Base-by-base conservation (phyloP, 2,113 vertebrate genomes). In the Gnathonemus echidnorhynchus region DNA sequence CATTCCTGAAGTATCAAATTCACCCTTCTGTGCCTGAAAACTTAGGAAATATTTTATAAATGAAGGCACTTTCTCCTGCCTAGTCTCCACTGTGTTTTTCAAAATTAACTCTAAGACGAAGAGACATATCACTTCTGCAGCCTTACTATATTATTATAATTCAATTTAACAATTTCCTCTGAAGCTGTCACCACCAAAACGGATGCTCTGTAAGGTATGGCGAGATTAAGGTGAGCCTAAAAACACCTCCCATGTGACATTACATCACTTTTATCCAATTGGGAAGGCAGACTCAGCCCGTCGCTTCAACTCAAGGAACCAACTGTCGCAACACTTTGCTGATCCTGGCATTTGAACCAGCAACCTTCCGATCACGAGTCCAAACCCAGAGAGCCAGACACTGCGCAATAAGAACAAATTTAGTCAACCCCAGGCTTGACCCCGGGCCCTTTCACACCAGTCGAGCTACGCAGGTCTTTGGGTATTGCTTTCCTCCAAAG, bases 61-160 rank as follows among this genome's bases (percentile, higher is more conserved):
- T 53, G n/a, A 87, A 39, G 50, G 50, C 27, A 80, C 15, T 39
- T 80, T 80, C 45, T 48, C 42, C 31, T n/a, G 15, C 5, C 52
- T 19, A 88, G 86, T 49, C 62, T 91, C 42, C 49, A 87, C 87
- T 87, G 89, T 89, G 50, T 86, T 52, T 21, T 77, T 83, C 39
- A 52, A 87, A 46, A 90, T 77, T 39, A 42, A 77, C 70, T 77
- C 15, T 15, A 39, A 49, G n/a, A 42, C 46, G 21, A 80, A 42
- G 35, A 52, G 52, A 83, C 19, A 83, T 39, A 24, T 53, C 4
- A 70, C 45, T 88, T 49, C 49, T 56, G 8, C 15, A 58, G n/a
- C 48, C 86, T 53, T 80, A 39, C 24, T 45, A 83, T 50, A 53
- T 80, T 89, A 83, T 83, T 49, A 45, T 46, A 84, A 53, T 83